These are phyloP conservation scores for Oasisia sp. DNA, from an alignment of 2,888 invertebrate species.

Conservation along the genomic window DNA sequence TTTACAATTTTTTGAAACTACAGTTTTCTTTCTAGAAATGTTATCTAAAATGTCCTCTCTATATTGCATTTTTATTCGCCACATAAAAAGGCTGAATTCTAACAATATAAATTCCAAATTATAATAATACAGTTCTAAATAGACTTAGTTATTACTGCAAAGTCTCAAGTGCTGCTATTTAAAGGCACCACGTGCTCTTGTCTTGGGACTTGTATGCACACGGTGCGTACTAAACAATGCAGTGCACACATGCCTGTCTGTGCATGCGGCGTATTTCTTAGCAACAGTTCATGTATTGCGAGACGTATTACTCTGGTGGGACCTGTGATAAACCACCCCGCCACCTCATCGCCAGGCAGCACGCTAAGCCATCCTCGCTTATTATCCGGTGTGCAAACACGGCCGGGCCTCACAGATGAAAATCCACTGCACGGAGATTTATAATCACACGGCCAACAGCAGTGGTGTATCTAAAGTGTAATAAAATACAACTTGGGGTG, in stretches of 20 bases:
- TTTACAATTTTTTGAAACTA: too few species aligned
- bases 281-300: neutral
- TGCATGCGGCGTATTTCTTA: neutral
- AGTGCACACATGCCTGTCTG: neutral
- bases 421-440: neutral
- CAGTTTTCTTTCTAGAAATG: too few species aligned
- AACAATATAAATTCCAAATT: neutral
- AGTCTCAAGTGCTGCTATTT: neutral
- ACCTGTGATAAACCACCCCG: neutral
- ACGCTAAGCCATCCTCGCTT: neutral
- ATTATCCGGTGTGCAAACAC: neutral
- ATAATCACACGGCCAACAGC: neutral
- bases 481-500: constrained; percentile 1
- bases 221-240: neutral
- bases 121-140: neutral
- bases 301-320: neutral
- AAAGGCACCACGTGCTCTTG: neutral
- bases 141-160: neutral
- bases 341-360: neutral
- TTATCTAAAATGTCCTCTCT: too few species aligned
- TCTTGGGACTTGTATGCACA: neutral
- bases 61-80: too few species aligned
- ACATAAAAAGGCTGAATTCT: too few species aligned
- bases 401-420: neutral
- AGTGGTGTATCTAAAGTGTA: neutral